These are phyloP conservation scores for Bos indicus DNA, from an alignment of 2,113 vertebrate species.

Conservation along the genomic window DNA sequence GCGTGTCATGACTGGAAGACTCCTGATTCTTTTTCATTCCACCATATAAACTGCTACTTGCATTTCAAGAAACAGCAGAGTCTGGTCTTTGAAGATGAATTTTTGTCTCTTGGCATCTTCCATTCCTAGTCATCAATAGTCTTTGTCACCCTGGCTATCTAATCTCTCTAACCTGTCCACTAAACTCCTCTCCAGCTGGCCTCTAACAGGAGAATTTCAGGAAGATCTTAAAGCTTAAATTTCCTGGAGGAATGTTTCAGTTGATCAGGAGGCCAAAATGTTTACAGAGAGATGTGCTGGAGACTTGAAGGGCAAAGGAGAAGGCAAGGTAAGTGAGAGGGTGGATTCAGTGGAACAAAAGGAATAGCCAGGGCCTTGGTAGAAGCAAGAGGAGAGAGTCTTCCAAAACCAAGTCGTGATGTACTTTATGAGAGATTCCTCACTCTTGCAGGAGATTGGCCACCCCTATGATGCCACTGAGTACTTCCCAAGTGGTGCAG, in stretches of 20 bases:
- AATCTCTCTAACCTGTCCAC: conserved; percentile 86
- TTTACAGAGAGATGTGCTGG: conserved; percentile 80
- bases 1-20: conserved; percentile 87
- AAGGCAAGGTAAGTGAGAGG: conserved; percentile 72
- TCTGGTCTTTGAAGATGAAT: conserved; percentile 73
- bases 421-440: conserved; percentile 89
- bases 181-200: conserved; percentile 76
- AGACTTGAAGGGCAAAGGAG: conserved; percentile 79
- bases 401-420: conserved; percentile 63
- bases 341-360: conserved; percentile 79
- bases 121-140: neutral
- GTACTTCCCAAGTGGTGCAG: neutral
- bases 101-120: conserved; percentile 20
- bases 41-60: conserved; percentile 84
- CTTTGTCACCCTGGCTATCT: conserved; percentile 76
- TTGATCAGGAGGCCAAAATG: conserved; percentile 89
- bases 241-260: conserved; percentile 91
- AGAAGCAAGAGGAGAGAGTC: conserved; percentile 61
- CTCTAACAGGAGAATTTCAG: conserved; percentile 69
- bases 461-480: conserved; percentile 78
- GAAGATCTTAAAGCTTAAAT: conserved; percentile 84
- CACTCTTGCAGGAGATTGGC: conserved; percentile 86
- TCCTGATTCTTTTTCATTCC: conserved; percentile 86
- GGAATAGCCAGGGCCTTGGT: neutral
- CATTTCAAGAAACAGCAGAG: conserved; percentile 82